Conservation (phyloP, 2,888 invertebrate species). For the Aleiodes alternator region DNA sequence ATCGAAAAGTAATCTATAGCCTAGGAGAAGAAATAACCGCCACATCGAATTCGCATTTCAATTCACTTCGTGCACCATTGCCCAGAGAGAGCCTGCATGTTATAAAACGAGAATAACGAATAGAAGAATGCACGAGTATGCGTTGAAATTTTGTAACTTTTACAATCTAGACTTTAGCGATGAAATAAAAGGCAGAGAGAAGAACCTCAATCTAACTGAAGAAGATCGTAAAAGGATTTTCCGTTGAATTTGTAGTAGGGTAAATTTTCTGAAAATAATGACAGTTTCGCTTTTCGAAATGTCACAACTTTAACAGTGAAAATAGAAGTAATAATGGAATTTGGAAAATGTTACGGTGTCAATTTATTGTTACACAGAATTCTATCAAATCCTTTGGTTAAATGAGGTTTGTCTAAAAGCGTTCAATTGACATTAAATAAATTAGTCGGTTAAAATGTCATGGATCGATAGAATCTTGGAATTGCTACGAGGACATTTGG, state of each 20-base stretch:
- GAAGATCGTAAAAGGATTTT: not conserved
- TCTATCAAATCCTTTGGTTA: too few species aligned
- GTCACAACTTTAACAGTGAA: too few species aligned
- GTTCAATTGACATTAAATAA: not conserved
- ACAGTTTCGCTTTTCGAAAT: too few species aligned
- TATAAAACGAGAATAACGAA: not conserved
- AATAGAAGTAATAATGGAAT: too few species aligned
- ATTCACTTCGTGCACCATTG: constrained; percentile 47
- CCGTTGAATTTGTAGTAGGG: too few species aligned
- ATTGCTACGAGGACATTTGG: constrained; percentile 12
- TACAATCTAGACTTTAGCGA: constrained; percentile 11
- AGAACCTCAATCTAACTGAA: not conserved
- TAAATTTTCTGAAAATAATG: too few species aligned
- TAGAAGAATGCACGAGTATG: constrained; percentile 10
- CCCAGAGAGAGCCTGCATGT: constrained; percentile 3
- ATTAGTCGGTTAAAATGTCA: constrained; percentile 27
- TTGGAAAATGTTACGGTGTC: too few species aligned
- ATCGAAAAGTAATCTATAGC: constrained; percentile 51
- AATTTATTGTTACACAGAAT: too few species aligned
- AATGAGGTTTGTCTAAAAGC: not conserved
- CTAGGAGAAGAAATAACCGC: constrained; percentile 27
- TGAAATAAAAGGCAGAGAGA: not conserved
- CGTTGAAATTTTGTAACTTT: constrained; percentile 17
- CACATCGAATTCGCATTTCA: constrained; percentile 45
- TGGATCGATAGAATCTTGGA: constrained; percentile 8